Conservation (phyloP, 2,888 invertebrate species). For the Agrotis segetum region DNA sequence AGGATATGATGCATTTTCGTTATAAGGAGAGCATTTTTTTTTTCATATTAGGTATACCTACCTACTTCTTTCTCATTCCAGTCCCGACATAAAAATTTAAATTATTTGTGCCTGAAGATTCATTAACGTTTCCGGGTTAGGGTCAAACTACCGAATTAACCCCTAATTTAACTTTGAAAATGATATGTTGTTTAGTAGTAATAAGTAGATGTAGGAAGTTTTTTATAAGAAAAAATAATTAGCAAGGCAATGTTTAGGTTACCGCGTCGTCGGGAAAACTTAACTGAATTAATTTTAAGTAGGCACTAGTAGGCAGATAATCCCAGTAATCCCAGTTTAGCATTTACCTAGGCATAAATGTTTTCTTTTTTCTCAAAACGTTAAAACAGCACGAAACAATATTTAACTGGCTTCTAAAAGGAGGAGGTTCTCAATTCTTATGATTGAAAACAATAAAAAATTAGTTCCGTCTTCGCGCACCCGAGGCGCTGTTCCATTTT, state of each 20-base stretch:
- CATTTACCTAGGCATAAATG: no score
- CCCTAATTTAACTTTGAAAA: slow-evolving; percentile 15
- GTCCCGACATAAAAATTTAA: not conserved
- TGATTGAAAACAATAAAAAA: no score
- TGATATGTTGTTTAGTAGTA: not conserved
- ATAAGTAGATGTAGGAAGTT: slow-evolving; percentile 27
- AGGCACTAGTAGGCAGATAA: not conserved
- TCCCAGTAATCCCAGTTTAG: no score
- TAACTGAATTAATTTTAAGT: slow-evolving; percentile 3
- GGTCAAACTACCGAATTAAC: slow-evolving; percentile 30
- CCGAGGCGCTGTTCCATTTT: no score
- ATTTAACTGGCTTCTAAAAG: no score
- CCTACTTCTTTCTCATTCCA: no score
- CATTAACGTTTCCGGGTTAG: slow-evolving; percentile 18
- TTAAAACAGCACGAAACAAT: no score
- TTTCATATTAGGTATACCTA: not conserved
- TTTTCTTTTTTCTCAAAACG: no score
- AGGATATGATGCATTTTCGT: not conserved
- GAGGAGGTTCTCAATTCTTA: no score
- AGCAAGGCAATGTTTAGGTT: not conserved
- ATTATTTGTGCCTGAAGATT: slow-evolving; percentile 8
- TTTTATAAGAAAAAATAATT: slow-evolving; percentile 13
- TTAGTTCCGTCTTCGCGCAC: no score
- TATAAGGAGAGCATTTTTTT: not conserved
- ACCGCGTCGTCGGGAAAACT: slow-evolving; percentile 3